Percentiles rank a stretch among this genome's conserved stretches.
phyloP scores from a whole-genome alignment of 2,888 invertebrate species.

The Pterostichus niger region DNA sequence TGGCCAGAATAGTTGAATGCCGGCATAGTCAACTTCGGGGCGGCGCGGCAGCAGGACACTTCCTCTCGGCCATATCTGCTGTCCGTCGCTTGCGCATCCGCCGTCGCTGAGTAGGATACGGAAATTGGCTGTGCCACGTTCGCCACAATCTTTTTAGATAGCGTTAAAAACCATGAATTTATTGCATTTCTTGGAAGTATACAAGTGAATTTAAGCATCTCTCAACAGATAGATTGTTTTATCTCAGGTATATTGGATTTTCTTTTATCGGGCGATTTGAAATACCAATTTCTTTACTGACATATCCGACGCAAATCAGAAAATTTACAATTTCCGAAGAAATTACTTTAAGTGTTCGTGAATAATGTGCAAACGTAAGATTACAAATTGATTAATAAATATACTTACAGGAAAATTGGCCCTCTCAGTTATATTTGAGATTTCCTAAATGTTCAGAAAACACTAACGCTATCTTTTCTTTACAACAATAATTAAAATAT shows the following conservation, averaged over 20 bases:
- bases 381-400: too few species aligned
- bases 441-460: neutral
- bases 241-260: slow-evolving; percentile 43
- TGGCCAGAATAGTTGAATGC: neutral
- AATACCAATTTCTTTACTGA: slow-evolving; percentile 8
- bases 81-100: slow-evolving; percentile 30
- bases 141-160: slow-evolving; percentile 60
- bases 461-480: too few species aligned
- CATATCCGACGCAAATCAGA: neutral
- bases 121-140: slow-evolving; percentile 59
- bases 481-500: too few species aligned
- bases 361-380: too few species aligned
- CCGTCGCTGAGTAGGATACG: slow-evolving; percentile 61
- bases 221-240: slow-evolving; percentile 46
- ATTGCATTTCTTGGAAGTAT: slow-evolving; percentile 56
- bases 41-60: slow-evolving; percentile 2
- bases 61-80: slow-evolving; percentile 43
- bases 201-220: slow-evolving; percentile 58
- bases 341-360: too few species aligned
- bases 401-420: too few species aligned
- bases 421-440: too few species aligned
- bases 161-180: slow-evolving; percentile 62
- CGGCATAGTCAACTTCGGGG: neutral
- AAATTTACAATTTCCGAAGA: neutral
- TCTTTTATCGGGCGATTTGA: slow-evolving; percentile 18